Evolutionary conservation across 1,140 invertebrate species (phyloP).

Genomic region (Bombus soroeensis): DNA sequence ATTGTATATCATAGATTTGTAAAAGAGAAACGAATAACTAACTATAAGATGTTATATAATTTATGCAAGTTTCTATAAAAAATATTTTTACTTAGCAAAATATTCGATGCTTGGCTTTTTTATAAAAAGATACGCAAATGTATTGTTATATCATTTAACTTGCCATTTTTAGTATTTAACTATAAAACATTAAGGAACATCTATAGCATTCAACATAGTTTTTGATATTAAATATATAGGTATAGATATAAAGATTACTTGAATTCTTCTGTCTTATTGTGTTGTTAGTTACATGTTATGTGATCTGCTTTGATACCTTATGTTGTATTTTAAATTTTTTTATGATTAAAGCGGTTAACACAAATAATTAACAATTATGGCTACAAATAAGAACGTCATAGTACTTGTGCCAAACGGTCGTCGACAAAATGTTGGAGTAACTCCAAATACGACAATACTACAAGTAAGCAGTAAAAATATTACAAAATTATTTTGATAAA

Average conservation of each 20-base stretch:
- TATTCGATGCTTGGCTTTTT: no score
- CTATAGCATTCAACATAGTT: neutral
- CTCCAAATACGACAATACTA: slow-evolving; percentile 87
- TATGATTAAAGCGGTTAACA: neutral
- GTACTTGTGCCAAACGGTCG: slow-evolving; percentile 88
- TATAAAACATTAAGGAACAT: neutral
- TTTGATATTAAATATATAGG: neutral
- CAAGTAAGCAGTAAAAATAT: slow-evolving; percentile 82
- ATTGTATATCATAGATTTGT: no score
- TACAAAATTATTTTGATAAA: neutral
- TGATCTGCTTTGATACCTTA: neutral
- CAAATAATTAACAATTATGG: slow-evolving; percentile 58
- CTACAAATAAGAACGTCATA: slow-evolving; percentile 79
- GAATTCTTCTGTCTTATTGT: neutral
- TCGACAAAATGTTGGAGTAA: slow-evolving; percentile 87
- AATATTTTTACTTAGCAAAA: neutral
- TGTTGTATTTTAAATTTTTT: neutral
- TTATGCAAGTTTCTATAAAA: neutral
- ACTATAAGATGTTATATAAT: neutral
- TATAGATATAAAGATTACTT: neutral
- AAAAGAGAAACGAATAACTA: no score
- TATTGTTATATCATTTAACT: neutral
- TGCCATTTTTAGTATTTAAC: neutral
- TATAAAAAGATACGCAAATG: neutral
- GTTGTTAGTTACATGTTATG: neutral